phyloP scores from a whole-genome alignment of 2,113 vertebrate species.

The Boulengeromyrus knoepffleri region DNA sequence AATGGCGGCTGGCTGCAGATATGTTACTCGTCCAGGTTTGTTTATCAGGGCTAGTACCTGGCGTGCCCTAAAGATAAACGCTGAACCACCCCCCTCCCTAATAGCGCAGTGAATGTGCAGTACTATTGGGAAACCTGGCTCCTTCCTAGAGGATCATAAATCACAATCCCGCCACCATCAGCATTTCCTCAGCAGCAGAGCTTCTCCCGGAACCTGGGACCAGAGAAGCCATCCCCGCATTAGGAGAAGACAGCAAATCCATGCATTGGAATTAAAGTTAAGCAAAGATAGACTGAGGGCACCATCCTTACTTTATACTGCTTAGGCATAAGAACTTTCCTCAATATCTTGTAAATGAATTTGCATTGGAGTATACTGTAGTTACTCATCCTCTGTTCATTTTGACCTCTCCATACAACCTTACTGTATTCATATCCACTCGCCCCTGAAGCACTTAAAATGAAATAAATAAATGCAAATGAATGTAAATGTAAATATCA shows the following conservation, averaged over 20 bases:
- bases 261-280: neutral
- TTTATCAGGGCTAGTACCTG: neutral
- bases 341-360: neutral
- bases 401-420: neutral
- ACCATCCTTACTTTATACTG: neutral
- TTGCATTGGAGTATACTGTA: neutral
- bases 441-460: neutral
- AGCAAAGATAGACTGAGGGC: neutral
- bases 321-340: neutral
- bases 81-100: neutral
- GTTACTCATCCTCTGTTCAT: neutral
- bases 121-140: neutral
- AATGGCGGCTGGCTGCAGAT: neutral
- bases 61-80: neutral
- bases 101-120: neutral
- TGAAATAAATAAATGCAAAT: slow-evolving; percentile 3
- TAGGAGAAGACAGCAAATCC: neutral
- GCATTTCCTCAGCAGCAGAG: neutral
- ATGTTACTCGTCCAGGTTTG: neutral
- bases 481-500: slow-evolving; percentile 7
- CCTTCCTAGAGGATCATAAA: neutral
- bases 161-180: neutral
- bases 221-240: neutral
- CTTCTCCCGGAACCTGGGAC: neutral
- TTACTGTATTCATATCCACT: neutral